A percentile compares a stretch with the other conserved stretches of the same genome.
Conservation (phyloP, 2,113 vertebrate species). For the Clarias gariepinus region DNA sequence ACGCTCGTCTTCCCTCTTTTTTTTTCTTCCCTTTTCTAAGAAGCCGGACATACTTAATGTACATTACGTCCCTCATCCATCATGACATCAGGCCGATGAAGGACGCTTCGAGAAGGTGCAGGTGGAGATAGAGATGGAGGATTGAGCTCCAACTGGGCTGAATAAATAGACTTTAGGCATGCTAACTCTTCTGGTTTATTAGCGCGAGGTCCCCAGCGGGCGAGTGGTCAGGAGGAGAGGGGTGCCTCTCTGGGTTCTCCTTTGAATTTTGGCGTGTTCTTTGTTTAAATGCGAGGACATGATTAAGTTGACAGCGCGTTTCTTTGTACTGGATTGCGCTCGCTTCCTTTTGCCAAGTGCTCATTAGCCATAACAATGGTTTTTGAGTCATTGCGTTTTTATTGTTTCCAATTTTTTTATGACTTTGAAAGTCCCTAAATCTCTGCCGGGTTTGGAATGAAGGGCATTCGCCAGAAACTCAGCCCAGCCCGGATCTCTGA, state of each 20-base stretch:
- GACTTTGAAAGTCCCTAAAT: constrained; percentile 50
- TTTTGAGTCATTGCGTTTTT: constrained; percentile 48
- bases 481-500: constrained; percentile 31
- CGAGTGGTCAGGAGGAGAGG: not conserved
- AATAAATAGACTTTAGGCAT: not conserved
- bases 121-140: constrained; percentile 5
- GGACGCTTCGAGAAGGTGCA: constrained; percentile 59
- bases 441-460: constrained; percentile 46
- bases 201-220: not conserved
- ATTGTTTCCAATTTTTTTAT: constrained; percentile 53
- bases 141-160: not conserved
- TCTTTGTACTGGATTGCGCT: constrained; percentile 49
- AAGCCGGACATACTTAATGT: constrained; percentile 82
- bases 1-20: constrained; percentile 55
- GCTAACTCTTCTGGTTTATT: not conserved
- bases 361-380: constrained; percentile 41
- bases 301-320: constrained; percentile 49
- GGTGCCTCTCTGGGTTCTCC: not conserved
- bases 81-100: constrained; percentile 77
- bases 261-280: constrained; percentile 35
- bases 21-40: constrained; percentile 67
- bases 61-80: constrained; percentile 85
- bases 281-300: constrained; percentile 43
- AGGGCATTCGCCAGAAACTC: constrained; percentile 46
- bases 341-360: constrained; percentile 44